Percentiles rank a stretch among this genome's conserved stretches.
Conservation (phyloP, 2,797 vertebrate genomes). For the Carduelis carduelis region DNA sequence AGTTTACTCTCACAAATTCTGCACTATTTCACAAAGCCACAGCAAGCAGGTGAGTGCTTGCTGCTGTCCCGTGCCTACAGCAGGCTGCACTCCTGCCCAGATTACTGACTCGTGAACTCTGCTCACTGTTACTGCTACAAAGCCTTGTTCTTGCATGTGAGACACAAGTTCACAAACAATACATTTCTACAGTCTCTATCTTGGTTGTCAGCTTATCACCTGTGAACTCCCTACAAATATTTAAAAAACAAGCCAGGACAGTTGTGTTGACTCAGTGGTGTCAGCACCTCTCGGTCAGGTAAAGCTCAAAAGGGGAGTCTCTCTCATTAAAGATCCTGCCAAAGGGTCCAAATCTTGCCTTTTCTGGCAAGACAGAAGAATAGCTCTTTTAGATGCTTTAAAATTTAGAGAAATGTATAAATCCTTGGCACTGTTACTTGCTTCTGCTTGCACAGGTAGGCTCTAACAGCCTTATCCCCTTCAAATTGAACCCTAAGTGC, state of each 20-base stretch:
- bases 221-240: conserved; percentile 17
- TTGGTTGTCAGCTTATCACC: not conserved
- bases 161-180: conserved; percentile 1
- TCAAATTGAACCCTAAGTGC: not conserved
- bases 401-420: not conserved
- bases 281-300: not conserved
- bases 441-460: not conserved
- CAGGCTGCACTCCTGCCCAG: not conserved
- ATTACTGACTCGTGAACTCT: not conserved
- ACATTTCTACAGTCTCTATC: not conserved
- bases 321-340: not conserved
- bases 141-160: not conserved
- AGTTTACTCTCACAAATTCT: not conserved
- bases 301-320: not conserved
- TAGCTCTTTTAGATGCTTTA: not conserved
- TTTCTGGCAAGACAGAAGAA: not conserved
- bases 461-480: not conserved
- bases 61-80: not conserved
- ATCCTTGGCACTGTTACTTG: not conserved
- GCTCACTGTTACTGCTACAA: not conserved
- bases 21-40: not conserved
- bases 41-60: not conserved
- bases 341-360: not conserved
- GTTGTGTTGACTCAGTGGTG: not conserved
- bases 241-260: conserved; percentile 32